Base-by-base conservation (phyloP, 2,888 invertebrate genomes). In the Chironomus tentans region DNA sequence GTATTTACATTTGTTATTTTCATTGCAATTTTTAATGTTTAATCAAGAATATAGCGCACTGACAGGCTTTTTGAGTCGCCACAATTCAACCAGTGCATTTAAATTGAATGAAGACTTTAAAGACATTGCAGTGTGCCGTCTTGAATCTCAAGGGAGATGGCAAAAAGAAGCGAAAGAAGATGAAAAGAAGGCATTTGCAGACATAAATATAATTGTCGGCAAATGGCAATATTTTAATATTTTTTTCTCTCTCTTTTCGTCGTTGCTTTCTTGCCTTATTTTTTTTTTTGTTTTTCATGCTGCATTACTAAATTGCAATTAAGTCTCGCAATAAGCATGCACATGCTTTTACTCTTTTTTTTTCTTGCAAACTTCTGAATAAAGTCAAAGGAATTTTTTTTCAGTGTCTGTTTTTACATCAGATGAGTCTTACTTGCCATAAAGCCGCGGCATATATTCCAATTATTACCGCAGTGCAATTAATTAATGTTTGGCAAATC, bases 271-370 rank as follows among this genome's bases (percentile, higher is more conserved):
- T 38, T 38, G 38, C 38, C 38, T 38, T 38, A 38, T 38, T 38
- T 38, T 38, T 38, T 1, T 10, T 38, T n/a, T n/a, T n/a, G n/a
- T n/a, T n/a, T 28, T 70, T 70, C 10, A 70, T 70, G 70, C 70
- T 71, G 71, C 61, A 71, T 71, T 56, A 56, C 47, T 56, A 71
- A 71, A 71, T 56, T 71, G 71, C 71, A 71, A 71, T 71, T 71
- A 71, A 65, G 65, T 65, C 65, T 65, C 15, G 15, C n/a, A 38
- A 38, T 47, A 70, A 70, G 15, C 71, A 50, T 71, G 13, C 68
- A 65, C 65, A 65, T 65, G 65, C 12, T 38, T 12, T 62, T 12
- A 22, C 62, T 22, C 12, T 65, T 21, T 4, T 38, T 38, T 38
- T 38, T 38, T 38, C 1, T 15, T 10, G 38, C 2, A 28, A 2